Evolutionary conservation across 2,113 vertebrate genomes (phyloP), one percentile per base, ranked within the genome.

Genomic region (Catharus minimus): DNA sequence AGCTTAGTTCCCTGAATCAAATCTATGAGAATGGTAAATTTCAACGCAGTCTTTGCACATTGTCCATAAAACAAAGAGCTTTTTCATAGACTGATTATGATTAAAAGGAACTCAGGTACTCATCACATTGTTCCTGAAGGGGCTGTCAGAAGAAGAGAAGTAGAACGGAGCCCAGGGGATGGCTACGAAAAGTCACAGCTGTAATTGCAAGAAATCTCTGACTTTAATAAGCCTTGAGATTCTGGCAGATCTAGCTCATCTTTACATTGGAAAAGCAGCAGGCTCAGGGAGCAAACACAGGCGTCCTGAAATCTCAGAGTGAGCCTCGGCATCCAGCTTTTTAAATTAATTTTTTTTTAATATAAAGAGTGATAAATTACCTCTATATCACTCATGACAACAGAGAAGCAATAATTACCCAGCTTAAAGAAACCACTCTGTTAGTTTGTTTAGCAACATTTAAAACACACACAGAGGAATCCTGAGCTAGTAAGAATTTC

Each of bases 281-380:
- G 9, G n/a, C 23, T 87, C 36, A 53, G 36, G 14, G 18, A 65
- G 46, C 22, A 92, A 92, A 49, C 24, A 47, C 0, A 44, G 8
- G 6, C 33, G 14, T 19, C 13, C 83, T 46, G 15, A 67, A 86
- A 83, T 39, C 2, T 28, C 38, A 15, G 19, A 13, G 13, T 14
- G 9, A 69, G 10, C 43, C 28, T 81, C 2, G 4, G 18, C 19
- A 11, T 69, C 33, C 41, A 0, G 0, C 49, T 57, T 38, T 73
- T 68, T 41, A 3, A 0, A 33, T 46, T 46, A 22, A 46, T 46
- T 22, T 26, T 69, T 71, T 56, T 49, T 74, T 61, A 13, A 7
- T 8, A 4, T 32, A 16, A 60, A 47, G 43, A 66, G 11, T 18
- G 21, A 62, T 26, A 12, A 78, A 44, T 4, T 36, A 77, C 24